A percentile compares a stretch with the other conserved stretches of the same genome.
Conservation (phyloP, 23 tunicate genomes). For the Ciona savignyi region DNA sequence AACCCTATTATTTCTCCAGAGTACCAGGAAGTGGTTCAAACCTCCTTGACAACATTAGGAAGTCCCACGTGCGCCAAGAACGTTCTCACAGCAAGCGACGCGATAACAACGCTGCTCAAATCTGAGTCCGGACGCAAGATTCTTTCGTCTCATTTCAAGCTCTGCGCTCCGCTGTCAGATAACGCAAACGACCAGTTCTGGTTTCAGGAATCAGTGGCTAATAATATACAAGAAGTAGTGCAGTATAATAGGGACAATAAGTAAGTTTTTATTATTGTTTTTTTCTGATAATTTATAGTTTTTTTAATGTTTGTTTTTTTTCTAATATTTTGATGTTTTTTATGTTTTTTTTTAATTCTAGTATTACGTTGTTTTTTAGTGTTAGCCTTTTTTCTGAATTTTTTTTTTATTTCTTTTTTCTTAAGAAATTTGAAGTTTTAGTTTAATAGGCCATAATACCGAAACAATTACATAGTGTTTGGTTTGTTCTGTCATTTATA, state of each 20-base stretch:
- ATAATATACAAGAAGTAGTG: constrained; percentile 57
- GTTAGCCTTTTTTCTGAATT: too few relatives aligned
- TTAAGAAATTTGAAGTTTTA: too few relatives aligned
- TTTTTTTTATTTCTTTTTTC: too few relatives aligned
- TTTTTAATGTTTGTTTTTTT: too few relatives aligned
- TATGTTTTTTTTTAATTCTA: too few relatives aligned
- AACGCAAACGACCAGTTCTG: constrained; percentile 25
- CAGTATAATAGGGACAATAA: constrained; percentile 80
- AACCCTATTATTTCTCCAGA: too few relatives aligned
- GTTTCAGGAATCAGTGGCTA: constrained; percentile 55
- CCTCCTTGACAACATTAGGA: constrained; percentile 28
- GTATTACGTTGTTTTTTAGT: too few relatives aligned
- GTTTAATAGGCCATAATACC: too few relatives aligned
- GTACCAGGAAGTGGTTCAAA: constrained; percentile 23
- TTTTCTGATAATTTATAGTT: too few relatives aligned
- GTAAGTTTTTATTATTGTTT: constrained; percentile 19
- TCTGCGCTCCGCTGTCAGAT: constrained; percentile 24
- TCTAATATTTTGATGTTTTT: too few relatives aligned
- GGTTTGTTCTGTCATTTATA: too few relatives aligned
- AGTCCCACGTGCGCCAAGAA: constrained; percentile 32
- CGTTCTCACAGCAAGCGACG: constrained; percentile 13
- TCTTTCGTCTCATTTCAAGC: constrained; percentile 20
- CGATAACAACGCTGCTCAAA: constrained; percentile 19
- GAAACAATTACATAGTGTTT: too few relatives aligned
- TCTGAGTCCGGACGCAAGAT: constrained; percentile 22